Percentiles rank a stretch among this genome's conserved stretches.
These are phyloP conservation scores for Synanthedon formicaeformis DNA, from an alignment of 2,888 invertebrate genomes.

Conservation along the genomic window DNA sequence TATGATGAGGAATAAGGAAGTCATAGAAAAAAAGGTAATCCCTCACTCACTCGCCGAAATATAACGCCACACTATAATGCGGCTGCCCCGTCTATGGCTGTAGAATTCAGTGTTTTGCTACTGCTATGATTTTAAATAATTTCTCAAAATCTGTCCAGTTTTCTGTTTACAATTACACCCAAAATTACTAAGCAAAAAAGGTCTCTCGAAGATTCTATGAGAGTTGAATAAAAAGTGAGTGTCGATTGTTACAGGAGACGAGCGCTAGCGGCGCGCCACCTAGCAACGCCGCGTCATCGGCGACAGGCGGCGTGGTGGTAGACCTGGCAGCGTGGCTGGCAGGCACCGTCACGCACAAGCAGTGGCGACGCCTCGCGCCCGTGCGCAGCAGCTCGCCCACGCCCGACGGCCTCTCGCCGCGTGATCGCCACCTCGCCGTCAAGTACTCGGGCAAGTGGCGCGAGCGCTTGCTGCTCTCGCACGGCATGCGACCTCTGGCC, in stretches of 20 bases:
- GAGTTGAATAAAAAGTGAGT: too few relatives aligned
- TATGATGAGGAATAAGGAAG: too few relatives aligned
- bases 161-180: too few relatives aligned
- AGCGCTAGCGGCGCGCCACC: constrained; percentile 18
- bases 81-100: too few relatives aligned
- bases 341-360: constrained; percentile 45
- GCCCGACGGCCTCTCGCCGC: constrained; percentile 19
- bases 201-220: too few relatives aligned
- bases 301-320: constrained; percentile 52
- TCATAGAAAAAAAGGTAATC: too few relatives aligned
- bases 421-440: constrained; percentile 44
- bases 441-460: constrained; percentile 57
- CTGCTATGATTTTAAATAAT: too few relatives aligned
- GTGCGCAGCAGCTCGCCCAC: constrained; percentile 11
- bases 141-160: too few relatives aligned
- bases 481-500: constrained; percentile 70
- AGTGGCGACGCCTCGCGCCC: constrained; percentile 47
- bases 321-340: constrained; percentile 68
- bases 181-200: too few relatives aligned
- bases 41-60: too few relatives aligned
- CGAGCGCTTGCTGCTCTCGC: constrained; percentile 51
- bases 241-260: constrained; percentile 3
- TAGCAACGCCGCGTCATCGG: constrained; percentile 18
- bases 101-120: too few relatives aligned
- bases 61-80: too few relatives aligned